phyloP scores from a whole-genome alignment of 2,113 vertebrate species.

The Lasiurus borealis region DNA sequence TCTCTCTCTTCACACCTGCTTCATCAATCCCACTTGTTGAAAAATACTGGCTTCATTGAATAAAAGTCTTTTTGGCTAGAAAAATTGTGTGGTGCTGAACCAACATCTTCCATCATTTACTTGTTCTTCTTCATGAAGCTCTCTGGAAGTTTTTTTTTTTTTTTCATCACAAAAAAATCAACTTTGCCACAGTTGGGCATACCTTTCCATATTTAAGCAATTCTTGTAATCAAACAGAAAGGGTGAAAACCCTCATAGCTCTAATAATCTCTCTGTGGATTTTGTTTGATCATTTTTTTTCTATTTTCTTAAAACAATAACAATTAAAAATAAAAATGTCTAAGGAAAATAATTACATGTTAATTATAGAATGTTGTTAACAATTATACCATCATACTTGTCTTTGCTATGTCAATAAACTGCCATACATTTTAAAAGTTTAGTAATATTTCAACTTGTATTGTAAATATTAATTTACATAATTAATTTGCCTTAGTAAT shows the following conservation, averaged over 20 bases:
- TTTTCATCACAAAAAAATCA: constrained; percentile 38
- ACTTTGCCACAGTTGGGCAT: not conserved
- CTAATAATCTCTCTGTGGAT: not conserved
- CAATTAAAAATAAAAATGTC: not conserved
- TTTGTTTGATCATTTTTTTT: not conserved
- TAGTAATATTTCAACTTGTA: not conserved
- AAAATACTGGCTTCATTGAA: not conserved
- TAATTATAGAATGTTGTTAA: not conserved
- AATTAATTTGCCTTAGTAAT: not conserved
- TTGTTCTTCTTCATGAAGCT: not conserved
- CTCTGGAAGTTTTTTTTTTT: not conserved
- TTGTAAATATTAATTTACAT: not conserved
- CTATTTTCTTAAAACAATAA: not conserved
- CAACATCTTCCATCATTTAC: not conserved
- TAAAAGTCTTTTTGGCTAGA: constrained; percentile 9
- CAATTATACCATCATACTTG: not conserved
- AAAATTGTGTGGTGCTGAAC: not conserved
- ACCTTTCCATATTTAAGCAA: constrained; percentile 1
- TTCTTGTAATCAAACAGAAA: not conserved
- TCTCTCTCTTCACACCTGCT: not conserved
- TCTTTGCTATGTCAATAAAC: not conserved
- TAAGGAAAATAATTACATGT: not conserved
- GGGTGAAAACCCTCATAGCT: not conserved
- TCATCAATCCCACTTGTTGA: not conserved
- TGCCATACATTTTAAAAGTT: not conserved